phyloP scores from a whole-genome alignment of 2,797 vertebrate species.

The Scarus forsteni region DNA sequence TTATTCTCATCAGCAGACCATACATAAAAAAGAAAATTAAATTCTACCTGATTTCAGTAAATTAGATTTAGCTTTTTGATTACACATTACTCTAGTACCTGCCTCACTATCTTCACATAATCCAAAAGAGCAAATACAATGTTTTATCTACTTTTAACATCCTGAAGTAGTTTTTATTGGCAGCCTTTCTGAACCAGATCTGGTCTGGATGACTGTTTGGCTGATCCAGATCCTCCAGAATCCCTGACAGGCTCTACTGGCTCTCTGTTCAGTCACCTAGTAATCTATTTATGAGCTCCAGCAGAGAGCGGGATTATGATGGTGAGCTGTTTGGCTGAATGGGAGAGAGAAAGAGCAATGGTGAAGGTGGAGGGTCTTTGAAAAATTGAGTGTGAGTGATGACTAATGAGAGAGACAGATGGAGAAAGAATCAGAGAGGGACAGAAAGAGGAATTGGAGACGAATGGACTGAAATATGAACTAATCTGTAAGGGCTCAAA shows the following conservation, averaged over 20 bases:
- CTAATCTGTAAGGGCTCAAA: conserved; percentile 48
- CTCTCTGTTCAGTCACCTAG: conserved; percentile 56
- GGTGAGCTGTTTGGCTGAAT: conserved; percentile 51
- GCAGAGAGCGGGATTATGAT: conserved; percentile 47
- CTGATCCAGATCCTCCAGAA: conserved; percentile 30
- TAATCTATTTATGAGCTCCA: conserved; percentile 59
- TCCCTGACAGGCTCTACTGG: conserved; percentile 43
- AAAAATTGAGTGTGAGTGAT: conserved; percentile 38
- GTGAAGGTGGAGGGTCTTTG: conserved; percentile 25
- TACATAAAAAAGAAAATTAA: neutral
- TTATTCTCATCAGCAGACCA: neutral
- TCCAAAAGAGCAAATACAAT: conserved; percentile 16
- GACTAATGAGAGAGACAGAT: conserved; percentile 48
- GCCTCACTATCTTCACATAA: neutral
- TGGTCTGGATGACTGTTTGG: conserved; percentile 26
- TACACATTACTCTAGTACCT: neutral
- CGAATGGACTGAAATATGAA: conserved; percentile 44
- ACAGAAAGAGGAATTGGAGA: conserved; percentile 23
- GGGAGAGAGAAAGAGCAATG: conserved; percentile 4
- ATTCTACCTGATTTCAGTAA: neutral
- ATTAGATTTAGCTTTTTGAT: neutral
- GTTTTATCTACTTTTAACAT: conserved; percentile 7
- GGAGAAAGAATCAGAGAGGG: conserved; percentile 35
- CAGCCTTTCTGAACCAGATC: conserved; percentile 17
- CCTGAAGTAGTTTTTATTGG: conserved; percentile 18